These are phyloP conservation scores for Eriocheir sinensis DNA, from an alignment of 1,140 invertebrate genomes.

Conservation along the genomic window DNA sequence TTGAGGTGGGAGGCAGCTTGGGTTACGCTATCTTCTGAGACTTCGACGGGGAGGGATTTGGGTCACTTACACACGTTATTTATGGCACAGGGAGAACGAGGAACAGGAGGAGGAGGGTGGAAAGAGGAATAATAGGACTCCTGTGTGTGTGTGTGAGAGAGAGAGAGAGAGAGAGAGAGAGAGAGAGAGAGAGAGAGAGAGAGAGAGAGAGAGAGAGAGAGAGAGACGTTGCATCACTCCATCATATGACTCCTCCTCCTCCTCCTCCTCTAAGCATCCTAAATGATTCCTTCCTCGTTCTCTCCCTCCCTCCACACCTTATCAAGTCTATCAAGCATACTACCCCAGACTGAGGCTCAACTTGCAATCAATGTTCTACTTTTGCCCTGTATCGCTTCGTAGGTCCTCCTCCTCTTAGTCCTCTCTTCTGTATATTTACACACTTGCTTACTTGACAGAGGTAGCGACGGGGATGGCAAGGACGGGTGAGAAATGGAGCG, in stretches of 20 bases:
- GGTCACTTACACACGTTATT: too few species aligned
- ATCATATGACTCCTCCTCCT: background rate
- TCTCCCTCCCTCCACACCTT: background rate
- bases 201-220: background rate
- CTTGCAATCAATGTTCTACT: background rate
- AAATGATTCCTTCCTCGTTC: background rate
- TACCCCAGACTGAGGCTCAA: too few species aligned
- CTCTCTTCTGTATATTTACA: too few species aligned
- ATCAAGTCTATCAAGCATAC: background rate
- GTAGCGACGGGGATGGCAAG: too few species aligned
- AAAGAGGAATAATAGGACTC: background rate
- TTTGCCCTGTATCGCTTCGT: too few species aligned
- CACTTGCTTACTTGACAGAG: background rate
- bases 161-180: background rate
- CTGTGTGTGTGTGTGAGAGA: background rate
- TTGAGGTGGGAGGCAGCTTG: too few species aligned
- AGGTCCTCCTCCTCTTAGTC: too few species aligned
- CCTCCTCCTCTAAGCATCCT: background rate
- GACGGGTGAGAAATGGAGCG: too few species aligned
- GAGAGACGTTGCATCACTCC: background rate
- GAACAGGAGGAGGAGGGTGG: background rate
- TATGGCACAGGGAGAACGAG: too few species aligned
- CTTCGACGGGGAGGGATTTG: too few species aligned
- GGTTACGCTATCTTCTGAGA: too few species aligned
- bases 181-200: background rate